Conservation (phyloP, 1,140 invertebrate species). For the Camponotus floridanus region DNA sequence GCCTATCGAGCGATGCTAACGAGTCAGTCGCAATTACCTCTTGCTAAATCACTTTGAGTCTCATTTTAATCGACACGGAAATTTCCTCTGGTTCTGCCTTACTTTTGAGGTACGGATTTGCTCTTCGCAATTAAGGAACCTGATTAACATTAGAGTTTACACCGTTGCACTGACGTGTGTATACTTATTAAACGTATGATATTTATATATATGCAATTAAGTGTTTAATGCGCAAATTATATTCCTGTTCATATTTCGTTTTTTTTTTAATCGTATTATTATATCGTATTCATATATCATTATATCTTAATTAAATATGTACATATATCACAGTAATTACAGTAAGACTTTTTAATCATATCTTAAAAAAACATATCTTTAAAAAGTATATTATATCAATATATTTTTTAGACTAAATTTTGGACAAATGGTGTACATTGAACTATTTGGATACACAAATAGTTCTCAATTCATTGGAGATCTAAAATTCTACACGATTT, state of each 20-base stretch:
- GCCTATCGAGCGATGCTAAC: slow-evolving; percentile 35
- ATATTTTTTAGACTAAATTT: neutral
- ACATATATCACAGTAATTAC: neutral
- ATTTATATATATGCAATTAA: slow-evolving; percentile 17
- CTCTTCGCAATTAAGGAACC: slow-evolving; percentile 37
- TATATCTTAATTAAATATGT: neutral
- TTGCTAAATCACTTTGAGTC: slow-evolving; percentile 48
- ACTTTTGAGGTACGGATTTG: slow-evolving; percentile 19
- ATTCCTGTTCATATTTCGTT: slow-evolving; percentile 10
- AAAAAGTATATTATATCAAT: neutral
- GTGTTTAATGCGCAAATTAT: neutral
- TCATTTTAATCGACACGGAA: slow-evolving; percentile 54
- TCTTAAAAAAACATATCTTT: slow-evolving; percentile 6
- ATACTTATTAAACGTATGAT: neutral
- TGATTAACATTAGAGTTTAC: slow-evolving; percentile 18
- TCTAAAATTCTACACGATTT: slow-evolving; percentile 13
- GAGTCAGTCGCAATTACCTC: slow-evolving; percentile 48
- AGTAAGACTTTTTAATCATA: neutral
- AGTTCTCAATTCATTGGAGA: slow-evolving; percentile 14
- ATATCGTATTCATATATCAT: neutral
- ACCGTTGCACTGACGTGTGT: neutral
- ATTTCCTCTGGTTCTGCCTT: neutral
- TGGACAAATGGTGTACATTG: neutral
- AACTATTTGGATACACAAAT: too few species aligned
- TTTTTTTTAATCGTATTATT: too few species aligned